Percentiles rank a stretch among this genome's conserved stretches.
Conservation (phyloP, 2,113 vertebrate genomes). For the Mesoclemmys tuberculata region DNA sequence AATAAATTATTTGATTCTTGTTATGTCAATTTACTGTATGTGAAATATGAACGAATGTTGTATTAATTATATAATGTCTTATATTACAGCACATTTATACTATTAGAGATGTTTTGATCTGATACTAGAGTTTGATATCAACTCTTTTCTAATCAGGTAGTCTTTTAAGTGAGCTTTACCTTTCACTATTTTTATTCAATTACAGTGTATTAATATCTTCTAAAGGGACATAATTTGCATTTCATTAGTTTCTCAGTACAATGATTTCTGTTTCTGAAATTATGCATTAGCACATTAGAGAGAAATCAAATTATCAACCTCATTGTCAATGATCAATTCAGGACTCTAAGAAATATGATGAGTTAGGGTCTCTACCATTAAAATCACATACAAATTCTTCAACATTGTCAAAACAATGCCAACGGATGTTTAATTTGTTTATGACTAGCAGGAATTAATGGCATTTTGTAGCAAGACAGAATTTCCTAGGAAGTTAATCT, state of each 20-base stretch:
- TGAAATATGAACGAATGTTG: neutral
- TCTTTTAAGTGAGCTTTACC: constrained; percentile 22
- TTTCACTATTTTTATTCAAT: constrained; percentile 49
- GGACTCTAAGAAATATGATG: constrained; percentile 55
- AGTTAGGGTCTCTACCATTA: constrained; percentile 70
- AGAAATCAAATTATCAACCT: constrained; percentile 76
- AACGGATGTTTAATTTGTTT: constrained; percentile 69
- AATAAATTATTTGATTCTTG: neutral
- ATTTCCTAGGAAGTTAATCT: constrained; percentile 65
- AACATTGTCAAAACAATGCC: constrained; percentile 61
- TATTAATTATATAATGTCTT: neutral
- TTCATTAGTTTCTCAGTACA: constrained; percentile 69
- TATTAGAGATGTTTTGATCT: neutral
- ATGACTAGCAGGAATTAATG: constrained; percentile 60
- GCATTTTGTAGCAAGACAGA: constrained; percentile 39
- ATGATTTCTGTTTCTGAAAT: constrained; percentile 74
- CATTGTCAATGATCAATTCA: constrained; percentile 62
- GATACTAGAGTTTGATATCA: neutral
- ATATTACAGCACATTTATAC: neutral
- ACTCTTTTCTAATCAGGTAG: constrained; percentile 36
- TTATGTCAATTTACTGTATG: neutral
- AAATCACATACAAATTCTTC: constrained; percentile 69
- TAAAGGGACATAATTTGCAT: constrained; percentile 69
- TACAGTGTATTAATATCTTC: constrained; percentile 67
- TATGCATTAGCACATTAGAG: constrained; percentile 64